A percentile compares a stretch with the other conserved stretches of the same genome.
These are phyloP conservation scores for Lepidothrix coronata DNA, from an alignment of 2,113 vertebrate genomes.

Conservation along the genomic window DNA sequence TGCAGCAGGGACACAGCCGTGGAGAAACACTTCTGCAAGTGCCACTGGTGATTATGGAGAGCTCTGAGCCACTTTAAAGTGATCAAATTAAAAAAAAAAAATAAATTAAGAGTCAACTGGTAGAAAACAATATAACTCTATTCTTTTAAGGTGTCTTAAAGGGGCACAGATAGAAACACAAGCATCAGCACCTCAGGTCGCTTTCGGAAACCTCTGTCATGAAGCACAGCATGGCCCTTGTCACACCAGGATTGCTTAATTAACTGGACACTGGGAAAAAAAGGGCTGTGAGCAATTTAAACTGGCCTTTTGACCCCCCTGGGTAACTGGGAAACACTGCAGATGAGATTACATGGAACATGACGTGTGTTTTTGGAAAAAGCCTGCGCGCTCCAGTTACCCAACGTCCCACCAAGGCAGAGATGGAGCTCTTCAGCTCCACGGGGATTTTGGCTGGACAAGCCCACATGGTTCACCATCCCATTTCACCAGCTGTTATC, in stretches of 20 bases:
- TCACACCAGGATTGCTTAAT: background rate
- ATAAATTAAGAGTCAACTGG: background rate
- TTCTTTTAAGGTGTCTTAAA: background rate
- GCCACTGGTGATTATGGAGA: background rate
- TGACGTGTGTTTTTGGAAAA: background rate
- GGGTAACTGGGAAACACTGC: background rate
- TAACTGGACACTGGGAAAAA: rapidly evolving
- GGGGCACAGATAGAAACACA: background rate
- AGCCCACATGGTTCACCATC: background rate
- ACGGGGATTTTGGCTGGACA: background rate
- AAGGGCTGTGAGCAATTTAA: background rate
- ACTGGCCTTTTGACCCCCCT: background rate
- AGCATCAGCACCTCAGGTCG: background rate
- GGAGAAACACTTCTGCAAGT: background rate
- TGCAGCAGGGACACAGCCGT: rapidly evolving
- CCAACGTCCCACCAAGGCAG: background rate
- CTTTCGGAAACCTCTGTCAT: background rate
- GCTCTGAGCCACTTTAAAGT: background rate
- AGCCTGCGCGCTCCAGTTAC: background rate
- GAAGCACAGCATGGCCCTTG: background rate
- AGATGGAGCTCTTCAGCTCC: background rate
- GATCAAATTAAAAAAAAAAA: background rate
- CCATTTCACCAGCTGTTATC: background rate
- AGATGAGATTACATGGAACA: background rate
- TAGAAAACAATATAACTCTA: background rate